Percentiles rank a stretch among this genome's conserved stretches.
Conservation (phyloP, 1,140 invertebrate genomes). For the Andrena cerasifolii region DNA sequence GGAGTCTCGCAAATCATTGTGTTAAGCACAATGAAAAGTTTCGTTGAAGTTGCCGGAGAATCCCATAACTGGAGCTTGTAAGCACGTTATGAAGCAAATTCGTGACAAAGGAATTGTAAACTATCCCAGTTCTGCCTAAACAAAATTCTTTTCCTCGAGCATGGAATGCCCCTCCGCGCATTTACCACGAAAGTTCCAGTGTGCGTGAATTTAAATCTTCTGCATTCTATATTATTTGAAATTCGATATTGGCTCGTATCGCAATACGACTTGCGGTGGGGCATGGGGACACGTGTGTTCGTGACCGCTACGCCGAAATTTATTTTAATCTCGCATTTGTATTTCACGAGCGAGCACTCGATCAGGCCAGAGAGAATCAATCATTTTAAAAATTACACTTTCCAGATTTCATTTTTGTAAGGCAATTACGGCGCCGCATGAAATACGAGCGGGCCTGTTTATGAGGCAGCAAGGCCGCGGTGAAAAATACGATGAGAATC, state of each 20-base stretch:
- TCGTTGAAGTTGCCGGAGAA: conserved; percentile 27
- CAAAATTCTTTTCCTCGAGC: not conserved
- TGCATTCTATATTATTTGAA: too few species aligned
- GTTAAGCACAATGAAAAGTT: conserved; percentile 41
- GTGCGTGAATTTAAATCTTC: too few species aligned
- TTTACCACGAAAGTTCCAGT: too few species aligned
- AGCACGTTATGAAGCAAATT: conserved; percentile 38
- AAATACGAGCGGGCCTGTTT: conserved; percentile 13
- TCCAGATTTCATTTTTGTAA: not conserved
- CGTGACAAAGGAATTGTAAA: conserved; percentile 19
- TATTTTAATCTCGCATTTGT: not conserved
- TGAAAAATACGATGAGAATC: conserved; percentile 14
- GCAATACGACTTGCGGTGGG: too few species aligned
- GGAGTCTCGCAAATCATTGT: conserved; percentile 26
- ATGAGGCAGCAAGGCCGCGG: not conserved
- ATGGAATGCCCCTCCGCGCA: too few species aligned
- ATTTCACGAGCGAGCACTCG: not conserved
- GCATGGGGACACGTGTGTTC: too few species aligned
- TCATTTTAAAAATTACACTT: not conserved
- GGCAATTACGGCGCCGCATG: not conserved
- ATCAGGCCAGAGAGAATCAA: not conserved
- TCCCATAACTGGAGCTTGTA: conserved; percentile 18
- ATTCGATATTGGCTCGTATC: too few species aligned
- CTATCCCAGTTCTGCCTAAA: not conserved
- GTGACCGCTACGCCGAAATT: not conserved